phyloP scores from a whole-genome alignment of 2,888 invertebrate genomes.

The Epinotia ramella region DNA sequence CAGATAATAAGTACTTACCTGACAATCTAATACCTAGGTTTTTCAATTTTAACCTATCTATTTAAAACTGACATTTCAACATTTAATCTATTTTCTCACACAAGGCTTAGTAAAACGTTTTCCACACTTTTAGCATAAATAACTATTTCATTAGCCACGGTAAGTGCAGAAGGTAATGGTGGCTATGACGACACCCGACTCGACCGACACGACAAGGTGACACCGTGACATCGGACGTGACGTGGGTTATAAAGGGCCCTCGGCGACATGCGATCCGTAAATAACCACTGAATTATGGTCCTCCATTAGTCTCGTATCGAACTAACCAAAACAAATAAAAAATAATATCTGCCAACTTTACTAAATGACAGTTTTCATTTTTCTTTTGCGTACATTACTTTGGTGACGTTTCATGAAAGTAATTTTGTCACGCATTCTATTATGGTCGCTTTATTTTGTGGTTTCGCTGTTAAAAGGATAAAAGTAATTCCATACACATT shows the following conservation, averaged over 20 bases:
- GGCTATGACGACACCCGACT: not conserved
- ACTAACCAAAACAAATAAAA: conserved; percentile 44
- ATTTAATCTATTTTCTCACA: too few species aligned
- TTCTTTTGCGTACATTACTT: conserved; percentile 25
- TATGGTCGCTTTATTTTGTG: not conserved
- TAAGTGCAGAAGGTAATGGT: conserved; percentile 8
- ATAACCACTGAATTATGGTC: conserved; percentile 43
- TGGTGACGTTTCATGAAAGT: conserved; percentile 4
- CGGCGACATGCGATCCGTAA: conserved; percentile 43
- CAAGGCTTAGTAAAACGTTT: too few species aligned
- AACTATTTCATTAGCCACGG: conserved; percentile 14
- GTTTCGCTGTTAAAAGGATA: not conserved
- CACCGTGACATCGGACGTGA: not conserved
- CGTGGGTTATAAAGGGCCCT: conserved; percentile 12
- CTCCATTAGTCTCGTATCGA: conserved; percentile 44
- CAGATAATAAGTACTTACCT: too few species aligned
- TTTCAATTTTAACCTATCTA: too few species aligned
- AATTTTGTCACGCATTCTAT: conserved; percentile 35
- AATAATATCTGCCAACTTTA: conserved; percentile 35
- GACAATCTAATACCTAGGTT: too few species aligned
- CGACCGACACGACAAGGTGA: conserved; percentile 5
- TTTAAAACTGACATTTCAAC: too few species aligned
- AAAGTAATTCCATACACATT: not conserved
- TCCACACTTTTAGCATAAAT: too few species aligned
- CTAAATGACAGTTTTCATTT: conserved; percentile 38